Conservation (phyloP, 2,888 invertebrate genomes). For the Rhimphoctona megacephalus region DNA sequence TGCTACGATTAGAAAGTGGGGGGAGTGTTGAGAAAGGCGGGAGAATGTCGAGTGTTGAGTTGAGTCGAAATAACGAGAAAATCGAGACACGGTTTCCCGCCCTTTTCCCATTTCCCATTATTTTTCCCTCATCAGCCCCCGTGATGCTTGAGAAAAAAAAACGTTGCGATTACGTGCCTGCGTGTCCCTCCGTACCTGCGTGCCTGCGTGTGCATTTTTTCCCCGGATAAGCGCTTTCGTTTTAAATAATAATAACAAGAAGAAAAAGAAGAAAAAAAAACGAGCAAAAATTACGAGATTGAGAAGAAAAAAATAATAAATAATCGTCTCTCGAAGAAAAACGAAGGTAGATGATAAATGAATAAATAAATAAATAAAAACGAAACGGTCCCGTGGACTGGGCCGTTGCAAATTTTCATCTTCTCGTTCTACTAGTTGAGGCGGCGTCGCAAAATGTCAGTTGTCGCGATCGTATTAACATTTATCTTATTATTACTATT, state of each 20-base stretch:
- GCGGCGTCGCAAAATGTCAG: constrained; percentile 14
- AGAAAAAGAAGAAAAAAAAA: background rate
- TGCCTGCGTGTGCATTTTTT: constrained; percentile 9
- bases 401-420: constrained; percentile 47
- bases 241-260: background rate
- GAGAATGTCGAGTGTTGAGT: background rate
- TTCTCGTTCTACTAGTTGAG: constrained; percentile 55
- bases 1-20: background rate
- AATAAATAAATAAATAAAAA: constrained; percentile 18
- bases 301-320: background rate
- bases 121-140: no score
- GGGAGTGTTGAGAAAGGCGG: background rate
- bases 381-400: constrained; percentile 33
- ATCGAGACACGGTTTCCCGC: background rate
- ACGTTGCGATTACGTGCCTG: background rate
- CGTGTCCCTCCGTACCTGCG: background rate
- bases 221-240: constrained; percentile 7
- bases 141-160: no score
- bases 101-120: background rate
- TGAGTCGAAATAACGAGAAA: no score
- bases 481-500: constrained; percentile 50
- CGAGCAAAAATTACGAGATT: background rate
- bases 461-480: constrained; percentile 51
- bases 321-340: background rate
- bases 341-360: constrained; percentile 5